These are phyloP conservation scores for Lycophotia porphyrea DNA, from an alignment of 2,888 invertebrate genomes.

Conservation along the genomic window DNA sequence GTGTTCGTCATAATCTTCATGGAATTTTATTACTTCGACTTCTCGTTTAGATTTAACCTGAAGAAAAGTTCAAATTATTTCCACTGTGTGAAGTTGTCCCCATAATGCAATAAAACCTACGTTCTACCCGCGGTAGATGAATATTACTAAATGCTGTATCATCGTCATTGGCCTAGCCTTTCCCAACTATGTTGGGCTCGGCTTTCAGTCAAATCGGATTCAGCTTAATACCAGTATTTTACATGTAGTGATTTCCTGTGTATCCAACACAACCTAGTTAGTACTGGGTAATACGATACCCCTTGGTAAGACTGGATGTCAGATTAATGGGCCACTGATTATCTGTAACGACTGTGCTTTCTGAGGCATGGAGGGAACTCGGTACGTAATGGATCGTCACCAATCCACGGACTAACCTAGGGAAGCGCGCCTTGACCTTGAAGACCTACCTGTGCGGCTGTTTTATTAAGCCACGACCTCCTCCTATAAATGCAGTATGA, in stretches of 20 bases:
- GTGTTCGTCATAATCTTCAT: constrained; percentile 20
- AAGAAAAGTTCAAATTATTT: background rate
- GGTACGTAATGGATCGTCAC: too few relatives aligned
- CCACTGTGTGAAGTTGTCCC: background rate
- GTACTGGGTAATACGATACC: too few relatives aligned
- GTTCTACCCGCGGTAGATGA: background rate
- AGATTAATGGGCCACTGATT: too few relatives aligned
- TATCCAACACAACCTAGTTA: too few relatives aligned
- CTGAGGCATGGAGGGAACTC: too few relatives aligned
- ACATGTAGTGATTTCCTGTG: background rate
- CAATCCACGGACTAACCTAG: background rate
- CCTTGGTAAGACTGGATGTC: too few relatives aligned
- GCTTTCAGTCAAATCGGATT: background rate
- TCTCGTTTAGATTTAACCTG: constrained; percentile 24
- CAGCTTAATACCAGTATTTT: background rate
- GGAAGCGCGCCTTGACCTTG: background rate
- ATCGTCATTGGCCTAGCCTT: background rate
- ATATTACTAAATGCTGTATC: background rate
- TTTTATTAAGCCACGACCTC: background rate
- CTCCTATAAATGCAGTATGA: background rate
- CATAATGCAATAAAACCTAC: background rate
- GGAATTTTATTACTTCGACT: constrained; percentile 15
- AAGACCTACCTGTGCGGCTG: background rate
- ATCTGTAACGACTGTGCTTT: too few relatives aligned
- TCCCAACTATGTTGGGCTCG: background rate